Evolutionary conservation across 35 echinoderm and acorn worm species (phyloP).

Genomic region (Apostichopus californicus): DNA sequence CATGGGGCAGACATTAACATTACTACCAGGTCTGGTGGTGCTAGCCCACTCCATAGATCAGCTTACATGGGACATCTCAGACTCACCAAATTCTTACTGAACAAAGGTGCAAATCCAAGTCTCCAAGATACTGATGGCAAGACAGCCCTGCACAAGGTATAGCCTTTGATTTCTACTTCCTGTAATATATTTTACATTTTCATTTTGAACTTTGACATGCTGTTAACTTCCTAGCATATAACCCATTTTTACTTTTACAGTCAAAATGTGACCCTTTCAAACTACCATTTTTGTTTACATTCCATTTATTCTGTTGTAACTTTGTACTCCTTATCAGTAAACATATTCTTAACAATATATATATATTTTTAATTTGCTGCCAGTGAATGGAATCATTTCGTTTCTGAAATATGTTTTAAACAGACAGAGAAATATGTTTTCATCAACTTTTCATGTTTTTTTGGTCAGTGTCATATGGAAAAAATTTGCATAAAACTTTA

Average conservation of each 20-base stretch:
- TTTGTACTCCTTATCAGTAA: too few species aligned
- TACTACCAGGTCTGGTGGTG: conserved; percentile 78
- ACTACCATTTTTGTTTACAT: too few species aligned
- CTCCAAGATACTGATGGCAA: conserved; percentile 76
- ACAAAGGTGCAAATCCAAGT: conserved; percentile 39
- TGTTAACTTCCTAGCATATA: too few species aligned
- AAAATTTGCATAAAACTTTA: neutral
- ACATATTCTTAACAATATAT: neutral
- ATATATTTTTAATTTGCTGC: too few species aligned
- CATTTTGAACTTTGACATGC: neutral
- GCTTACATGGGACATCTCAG: conserved; percentile 74
- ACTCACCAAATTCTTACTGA: conserved; percentile 64
- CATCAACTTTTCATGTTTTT: too few species aligned
- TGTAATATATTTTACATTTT: neutral
- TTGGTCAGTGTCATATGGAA: neutral
- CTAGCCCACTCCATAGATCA: conserved; percentile 77
- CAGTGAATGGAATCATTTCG: too few species aligned
- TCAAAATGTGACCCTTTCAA: too few species aligned
- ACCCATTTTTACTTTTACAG: too few species aligned
- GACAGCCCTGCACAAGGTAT: conserved; percentile 87
- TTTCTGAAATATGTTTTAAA: too few species aligned
- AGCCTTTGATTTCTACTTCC: neutral
- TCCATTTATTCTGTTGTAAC: too few species aligned
- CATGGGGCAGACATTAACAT: conserved; percentile 81
- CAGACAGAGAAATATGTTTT: too few species aligned